Evolutionary conservation across 2,113 vertebrate species (phyloP).

Genomic region (Cyanoramphus novaezelandiae): DNA sequence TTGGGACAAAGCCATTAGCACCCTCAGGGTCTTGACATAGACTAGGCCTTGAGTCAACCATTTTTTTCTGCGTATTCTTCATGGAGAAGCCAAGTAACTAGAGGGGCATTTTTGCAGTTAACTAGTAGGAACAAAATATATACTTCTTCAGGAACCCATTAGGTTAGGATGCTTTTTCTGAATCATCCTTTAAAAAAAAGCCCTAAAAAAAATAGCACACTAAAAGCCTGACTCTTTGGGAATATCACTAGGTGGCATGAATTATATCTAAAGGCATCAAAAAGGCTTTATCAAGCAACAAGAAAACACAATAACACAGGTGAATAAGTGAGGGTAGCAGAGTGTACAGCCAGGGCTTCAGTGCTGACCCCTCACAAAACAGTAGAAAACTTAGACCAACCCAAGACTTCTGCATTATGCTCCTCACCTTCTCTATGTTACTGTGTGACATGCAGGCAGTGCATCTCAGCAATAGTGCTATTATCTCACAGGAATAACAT

Average conservation of each 20-base stretch:
- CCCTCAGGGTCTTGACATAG: too few relatives aligned
- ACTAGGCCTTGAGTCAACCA: too few relatives aligned
- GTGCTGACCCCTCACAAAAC: neutral
- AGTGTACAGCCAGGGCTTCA: neutral
- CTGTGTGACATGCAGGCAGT: accelerated
- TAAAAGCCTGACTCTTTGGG: neutral
- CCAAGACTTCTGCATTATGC: neutral
- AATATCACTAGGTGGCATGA: neutral
- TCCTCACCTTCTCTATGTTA: neutral
- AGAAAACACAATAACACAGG: neutral
- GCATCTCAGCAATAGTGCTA: neutral
- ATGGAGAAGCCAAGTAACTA: neutral
- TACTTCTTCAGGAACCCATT: neutral
- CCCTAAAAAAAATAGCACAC: neutral
- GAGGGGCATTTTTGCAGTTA: neutral
- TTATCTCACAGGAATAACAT: neutral
- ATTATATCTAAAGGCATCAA: neutral
- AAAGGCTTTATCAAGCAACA: neutral
- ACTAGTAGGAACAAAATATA: neutral
- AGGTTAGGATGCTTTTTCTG: neutral
- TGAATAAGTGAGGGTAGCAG: neutral
- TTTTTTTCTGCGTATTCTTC: neutral
- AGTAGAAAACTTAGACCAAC: neutral
- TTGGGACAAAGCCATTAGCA: neutral
- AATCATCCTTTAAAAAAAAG: neutral